These are phyloP conservation scores for Archips crataeganus DNA, from an alignment of 2,888 invertebrate species.

Conservation along the genomic window DNA sequence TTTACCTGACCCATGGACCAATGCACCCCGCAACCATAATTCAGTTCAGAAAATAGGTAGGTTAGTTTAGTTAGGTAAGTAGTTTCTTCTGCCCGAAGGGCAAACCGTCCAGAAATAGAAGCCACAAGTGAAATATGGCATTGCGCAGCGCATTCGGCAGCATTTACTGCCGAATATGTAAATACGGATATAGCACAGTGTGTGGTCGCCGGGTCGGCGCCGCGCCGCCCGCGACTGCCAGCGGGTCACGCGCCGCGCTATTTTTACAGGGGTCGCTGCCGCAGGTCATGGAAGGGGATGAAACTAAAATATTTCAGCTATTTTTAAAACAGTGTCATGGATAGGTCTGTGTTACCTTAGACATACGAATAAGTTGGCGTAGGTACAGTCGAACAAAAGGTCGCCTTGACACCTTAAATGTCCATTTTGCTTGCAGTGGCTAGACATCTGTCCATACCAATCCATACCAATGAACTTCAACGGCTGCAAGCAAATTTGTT, in stretches of 20 bases:
- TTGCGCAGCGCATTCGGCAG: neutral
- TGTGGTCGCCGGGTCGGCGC: constrained; percentile 16
- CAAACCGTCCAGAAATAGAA: no score
- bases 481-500: no score
- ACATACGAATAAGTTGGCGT: neutral
- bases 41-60: no score
- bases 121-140: neutral
- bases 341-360: neutral
- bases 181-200: constrained; percentile 20
- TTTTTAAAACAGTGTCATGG: constrained; percentile 11
- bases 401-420: no score
- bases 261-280: constrained; percentile 12
- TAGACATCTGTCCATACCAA: no score
- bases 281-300: constrained; percentile 1
- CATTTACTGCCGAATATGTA: constrained; percentile 12
- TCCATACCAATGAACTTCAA: no score
- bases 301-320: constrained; percentile 3
- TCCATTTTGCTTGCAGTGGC: no score
- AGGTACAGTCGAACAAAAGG: no score
- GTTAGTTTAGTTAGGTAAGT: no score
- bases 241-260: neutral
- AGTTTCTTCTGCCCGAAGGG: no score
- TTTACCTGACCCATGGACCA: no score
- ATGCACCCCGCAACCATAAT: no score
- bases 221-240: neutral